Percentiles rank a stretch among this genome's conserved stretches.
Evolutionary conservation across 2,113 vertebrate species (phyloP).

Genomic region (Pelvicachromis taeniatus): DNA sequence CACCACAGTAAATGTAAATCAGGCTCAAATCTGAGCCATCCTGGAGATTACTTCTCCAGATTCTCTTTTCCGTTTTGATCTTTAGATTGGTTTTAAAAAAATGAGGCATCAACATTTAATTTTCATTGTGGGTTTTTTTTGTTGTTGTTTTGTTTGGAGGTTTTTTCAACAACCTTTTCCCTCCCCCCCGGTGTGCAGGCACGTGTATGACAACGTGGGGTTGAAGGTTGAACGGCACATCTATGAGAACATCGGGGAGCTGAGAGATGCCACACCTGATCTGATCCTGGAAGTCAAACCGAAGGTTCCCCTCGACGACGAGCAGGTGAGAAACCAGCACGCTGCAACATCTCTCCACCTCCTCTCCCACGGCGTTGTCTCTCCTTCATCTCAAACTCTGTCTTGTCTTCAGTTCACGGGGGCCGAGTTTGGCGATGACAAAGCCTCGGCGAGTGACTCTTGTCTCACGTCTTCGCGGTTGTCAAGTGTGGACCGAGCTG

Average conservation of each 20-base stretch:
- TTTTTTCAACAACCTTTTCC: neutral
- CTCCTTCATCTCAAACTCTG: neutral
- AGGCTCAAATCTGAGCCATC: neutral
- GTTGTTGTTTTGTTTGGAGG: neutral
- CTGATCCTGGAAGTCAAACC: conserved; percentile 81
- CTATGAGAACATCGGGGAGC: conserved; percentile 69
- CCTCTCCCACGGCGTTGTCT: neutral
- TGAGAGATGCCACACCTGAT: conserved; percentile 80
- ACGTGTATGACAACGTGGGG: conserved; percentile 65
- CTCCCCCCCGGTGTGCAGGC: conserved; percentile 38
- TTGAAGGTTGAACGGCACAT: conserved; percentile 56
- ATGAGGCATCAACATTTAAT: neutral
- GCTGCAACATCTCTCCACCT: neutral
- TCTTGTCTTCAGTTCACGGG: conserved; percentile 48
- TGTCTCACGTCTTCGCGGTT: conserved; percentile 29
- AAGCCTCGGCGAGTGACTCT: conserved; percentile 66
- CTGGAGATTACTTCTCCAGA: conserved; percentile 16
- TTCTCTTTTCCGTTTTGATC: conserved; percentile 21
- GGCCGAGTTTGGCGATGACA: conserved; percentile 57
- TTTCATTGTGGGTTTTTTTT: neutral
- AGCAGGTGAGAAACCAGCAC: conserved; percentile 47
- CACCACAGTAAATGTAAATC: neutral
- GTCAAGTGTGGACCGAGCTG: conserved; percentile 68
- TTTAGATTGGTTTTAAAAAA: conserved; percentile 4
- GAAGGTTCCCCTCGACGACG: conserved; percentile 63